These are phyloP conservation scores for Danaus chrysippus DNA, from an alignment of 2,888 invertebrate species.

Conservation along the genomic window DNA sequence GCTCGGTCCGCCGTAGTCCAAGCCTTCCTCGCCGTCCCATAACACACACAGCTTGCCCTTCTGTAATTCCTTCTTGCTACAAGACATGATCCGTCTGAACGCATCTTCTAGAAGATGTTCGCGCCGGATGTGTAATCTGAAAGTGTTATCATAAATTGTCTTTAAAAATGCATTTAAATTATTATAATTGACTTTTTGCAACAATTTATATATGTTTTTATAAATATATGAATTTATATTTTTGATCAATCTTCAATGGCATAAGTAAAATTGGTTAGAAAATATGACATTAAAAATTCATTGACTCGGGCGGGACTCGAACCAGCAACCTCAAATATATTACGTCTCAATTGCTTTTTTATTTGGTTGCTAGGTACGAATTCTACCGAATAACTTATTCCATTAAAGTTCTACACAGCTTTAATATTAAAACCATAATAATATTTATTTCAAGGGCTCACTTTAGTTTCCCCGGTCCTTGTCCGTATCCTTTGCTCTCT, in stretches of 20 bases:
- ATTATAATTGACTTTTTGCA: too few species aligned
- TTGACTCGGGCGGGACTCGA: too few species aligned
- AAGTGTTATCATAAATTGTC: constrained; percentile 25
- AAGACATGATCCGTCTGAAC: constrained; percentile 97
- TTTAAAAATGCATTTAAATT: not conserved
- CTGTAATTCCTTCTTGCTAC: constrained; percentile 96
- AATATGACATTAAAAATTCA: too few species aligned
- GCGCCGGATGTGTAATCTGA: constrained; percentile 93
- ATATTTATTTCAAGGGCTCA: constrained; percentile 68
- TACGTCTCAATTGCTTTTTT: too few species aligned
- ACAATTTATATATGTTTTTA: too few species aligned
- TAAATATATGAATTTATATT: too few species aligned
- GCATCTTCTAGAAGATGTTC: constrained; percentile 97
- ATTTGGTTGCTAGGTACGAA: too few species aligned
- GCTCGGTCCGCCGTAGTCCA: constrained; percentile 98
- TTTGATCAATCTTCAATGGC: too few species aligned
- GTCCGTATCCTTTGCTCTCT: constrained; percentile 97
- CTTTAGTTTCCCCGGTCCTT: constrained; percentile 98
- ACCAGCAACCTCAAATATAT: too few species aligned
- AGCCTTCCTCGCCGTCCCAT: constrained; percentile 96
- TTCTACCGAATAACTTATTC: too few species aligned
- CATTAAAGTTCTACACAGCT: not conserved
- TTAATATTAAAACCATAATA: not conserved
- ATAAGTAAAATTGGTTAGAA: too few species aligned
- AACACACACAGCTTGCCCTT: constrained; percentile 96